A percentile compares a stretch with the other conserved stretches of the same genome.
Evolutionary conservation across 2,888 invertebrate genomes (phyloP).

Genomic region (Pinctada fucata): DNA sequence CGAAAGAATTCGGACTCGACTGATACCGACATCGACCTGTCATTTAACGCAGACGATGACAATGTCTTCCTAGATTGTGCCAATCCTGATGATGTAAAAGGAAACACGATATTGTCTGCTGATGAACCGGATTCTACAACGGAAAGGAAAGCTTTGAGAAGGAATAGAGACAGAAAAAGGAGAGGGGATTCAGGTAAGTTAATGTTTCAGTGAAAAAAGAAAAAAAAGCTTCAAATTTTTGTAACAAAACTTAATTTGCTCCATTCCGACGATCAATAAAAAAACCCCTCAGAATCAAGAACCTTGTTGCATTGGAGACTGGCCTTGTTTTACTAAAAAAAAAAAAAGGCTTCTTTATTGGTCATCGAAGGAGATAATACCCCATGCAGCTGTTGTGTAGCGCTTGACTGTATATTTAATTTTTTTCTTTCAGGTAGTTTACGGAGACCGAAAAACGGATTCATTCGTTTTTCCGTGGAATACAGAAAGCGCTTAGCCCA

Average conservation of each 20-base stretch:
- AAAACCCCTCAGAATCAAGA: too few relatives aligned
- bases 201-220: too few relatives aligned
- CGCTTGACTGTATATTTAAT: too few relatives aligned
- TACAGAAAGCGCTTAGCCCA: conserved; percentile 45
- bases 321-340: too few relatives aligned
- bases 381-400: too few relatives aligned
- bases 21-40: neutral
- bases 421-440: neutral
- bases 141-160: neutral
- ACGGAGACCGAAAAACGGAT: conserved; percentile 59
- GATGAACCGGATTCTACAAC: neutral
- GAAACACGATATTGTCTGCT: neutral
- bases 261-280: too few relatives aligned
- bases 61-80: neutral
- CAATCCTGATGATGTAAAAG: neutral
- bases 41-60: neutral
- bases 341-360: too few relatives aligned
- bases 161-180: neutral
- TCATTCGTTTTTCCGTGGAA: conserved; percentile 58
- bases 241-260: too few relatives aligned
- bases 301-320: too few relatives aligned
- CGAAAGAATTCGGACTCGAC: neutral
- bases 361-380: too few relatives aligned
- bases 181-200: neutral
- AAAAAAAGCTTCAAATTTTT: too few relatives aligned